These are phyloP conservation scores for Ammodytes dubius DNA, from an alignment of 2,113 vertebrate genomes.

Conservation along the genomic window DNA sequence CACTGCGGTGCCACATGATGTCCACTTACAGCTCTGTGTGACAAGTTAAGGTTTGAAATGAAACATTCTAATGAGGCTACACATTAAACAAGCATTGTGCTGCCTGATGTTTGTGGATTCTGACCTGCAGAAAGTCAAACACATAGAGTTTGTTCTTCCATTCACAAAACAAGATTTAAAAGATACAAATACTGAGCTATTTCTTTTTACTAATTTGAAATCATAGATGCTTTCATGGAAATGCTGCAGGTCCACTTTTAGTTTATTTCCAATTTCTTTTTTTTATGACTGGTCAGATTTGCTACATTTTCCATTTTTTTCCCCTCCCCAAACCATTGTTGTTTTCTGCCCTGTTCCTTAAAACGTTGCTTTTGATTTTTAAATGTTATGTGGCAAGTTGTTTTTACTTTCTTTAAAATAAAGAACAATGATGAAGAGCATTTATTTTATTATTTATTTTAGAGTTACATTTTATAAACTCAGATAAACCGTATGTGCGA, in stretches of 20 bases:
- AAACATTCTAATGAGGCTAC: background rate
- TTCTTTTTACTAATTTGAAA: background rate
- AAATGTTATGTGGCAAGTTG: background rate
- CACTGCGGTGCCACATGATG: background rate
- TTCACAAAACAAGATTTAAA: background rate
- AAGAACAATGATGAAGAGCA: background rate
- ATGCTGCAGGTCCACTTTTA: background rate
- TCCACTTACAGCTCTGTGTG: background rate
- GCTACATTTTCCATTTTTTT: background rate
- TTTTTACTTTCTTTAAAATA: constrained; percentile 15
- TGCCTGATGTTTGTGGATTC: background rate
- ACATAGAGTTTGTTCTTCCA: background rate
- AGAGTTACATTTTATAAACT: background rate
- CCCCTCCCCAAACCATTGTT: constrained; percentile 9
- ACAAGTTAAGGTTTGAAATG: background rate
- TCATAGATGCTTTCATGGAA: background rate
- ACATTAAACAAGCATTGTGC: background rate
- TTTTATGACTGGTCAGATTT: background rate
- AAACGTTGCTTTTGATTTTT: background rate
- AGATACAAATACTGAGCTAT: background rate
- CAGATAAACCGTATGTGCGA: background rate
- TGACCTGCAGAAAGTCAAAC: background rate
- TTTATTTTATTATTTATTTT: background rate
- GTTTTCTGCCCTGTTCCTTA: background rate
- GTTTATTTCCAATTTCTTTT: background rate